Evolutionary conservation across 2,888 invertebrate species (phyloP).

Genomic region (Blastobasis adustella): DNA sequence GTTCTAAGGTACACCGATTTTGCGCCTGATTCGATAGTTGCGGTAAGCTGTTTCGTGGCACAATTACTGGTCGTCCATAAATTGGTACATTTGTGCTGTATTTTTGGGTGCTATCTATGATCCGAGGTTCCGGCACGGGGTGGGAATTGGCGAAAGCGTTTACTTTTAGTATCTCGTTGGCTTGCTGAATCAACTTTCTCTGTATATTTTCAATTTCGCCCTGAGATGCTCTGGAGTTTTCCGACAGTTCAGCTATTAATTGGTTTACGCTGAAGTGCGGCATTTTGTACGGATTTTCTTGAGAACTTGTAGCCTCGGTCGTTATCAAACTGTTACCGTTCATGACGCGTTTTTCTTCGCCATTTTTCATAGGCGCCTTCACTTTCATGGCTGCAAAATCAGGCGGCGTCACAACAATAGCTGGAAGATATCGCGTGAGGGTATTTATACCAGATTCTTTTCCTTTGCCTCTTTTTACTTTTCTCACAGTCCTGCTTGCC

Average conservation of each 20-base stretch:
- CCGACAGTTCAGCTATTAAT: constrained; percentile 60
- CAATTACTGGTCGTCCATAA: constrained; percentile 45
- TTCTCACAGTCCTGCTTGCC: constrained; percentile 81
- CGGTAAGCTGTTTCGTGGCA: constrained; percentile 37
- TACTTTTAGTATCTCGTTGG: constrained; percentile 67
- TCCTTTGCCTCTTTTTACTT: constrained; percentile 79
- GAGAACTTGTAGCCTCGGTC: constrained; percentile 19
- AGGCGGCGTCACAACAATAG: constrained; percentile 54
- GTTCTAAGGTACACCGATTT: constrained; percentile 30
- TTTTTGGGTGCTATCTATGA: constrained; percentile 51
- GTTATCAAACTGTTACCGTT: constrained; percentile 16
- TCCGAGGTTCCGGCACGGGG: constrained; percentile 37
- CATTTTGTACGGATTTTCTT: constrained; percentile 31
- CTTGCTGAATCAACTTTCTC: constrained; percentile 56
- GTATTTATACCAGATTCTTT: constrained; percentile 36
- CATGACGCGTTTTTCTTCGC: constrained; percentile 21
- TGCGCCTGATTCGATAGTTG: constrained; percentile 15
- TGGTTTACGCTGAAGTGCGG: constrained; percentile 57
- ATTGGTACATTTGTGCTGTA: constrained; percentile 40
- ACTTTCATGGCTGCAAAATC: constrained; percentile 54
- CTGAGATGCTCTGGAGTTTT: constrained; percentile 61
- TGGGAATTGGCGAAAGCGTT: constrained; percentile 52
- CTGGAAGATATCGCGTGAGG: constrained; percentile 35
- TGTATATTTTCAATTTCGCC: constrained; percentile 65
- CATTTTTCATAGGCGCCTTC: constrained; percentile 34